Evolutionary conservation across 2,797 vertebrate genomes (phyloP).

Genomic region (Delichon dasypus): DNA sequence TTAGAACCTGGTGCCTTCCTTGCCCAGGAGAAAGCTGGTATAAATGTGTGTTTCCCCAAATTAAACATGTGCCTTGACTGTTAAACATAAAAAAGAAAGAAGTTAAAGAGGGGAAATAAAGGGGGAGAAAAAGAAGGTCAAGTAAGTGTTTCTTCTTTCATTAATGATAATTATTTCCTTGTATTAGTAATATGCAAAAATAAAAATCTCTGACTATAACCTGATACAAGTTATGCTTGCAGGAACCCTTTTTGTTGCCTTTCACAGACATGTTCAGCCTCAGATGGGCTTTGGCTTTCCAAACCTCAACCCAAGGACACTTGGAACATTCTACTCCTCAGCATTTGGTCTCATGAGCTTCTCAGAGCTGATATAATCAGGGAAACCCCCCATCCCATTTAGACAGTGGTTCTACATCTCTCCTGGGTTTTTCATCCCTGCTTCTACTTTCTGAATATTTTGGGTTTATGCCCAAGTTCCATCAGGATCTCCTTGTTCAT

Average conservation of each 20-base stretch:
- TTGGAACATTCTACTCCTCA: background rate
- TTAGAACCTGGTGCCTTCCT: background rate
- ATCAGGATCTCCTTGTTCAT: background rate
- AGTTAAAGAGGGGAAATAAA: background rate
- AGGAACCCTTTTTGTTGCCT: background rate
- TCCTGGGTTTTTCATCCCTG: background rate
- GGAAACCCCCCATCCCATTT: background rate
- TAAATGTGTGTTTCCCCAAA: background rate
- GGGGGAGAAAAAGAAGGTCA: background rate
- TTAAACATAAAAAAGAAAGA: background rate
- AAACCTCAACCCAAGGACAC: background rate
- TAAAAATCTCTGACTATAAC: background rate
- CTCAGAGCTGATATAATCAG: background rate
- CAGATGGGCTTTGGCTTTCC: background rate
- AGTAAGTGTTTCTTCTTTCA: background rate
- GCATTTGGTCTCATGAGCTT: rapidly evolving
- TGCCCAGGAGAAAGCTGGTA: background rate
- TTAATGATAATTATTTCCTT: background rate
- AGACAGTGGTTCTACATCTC: background rate
- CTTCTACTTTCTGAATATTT: background rate
- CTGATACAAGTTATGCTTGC: background rate
- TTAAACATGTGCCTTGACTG: background rate
- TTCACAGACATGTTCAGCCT: background rate
- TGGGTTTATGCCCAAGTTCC: background rate
- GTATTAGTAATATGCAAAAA: background rate